A percentile compares a stretch with the other conserved stretches of the same genome.
These are phyloP conservation scores for Callinectes sapidus DNA, from an alignment of 2,888 invertebrate species.

Conservation along the genomic window DNA sequence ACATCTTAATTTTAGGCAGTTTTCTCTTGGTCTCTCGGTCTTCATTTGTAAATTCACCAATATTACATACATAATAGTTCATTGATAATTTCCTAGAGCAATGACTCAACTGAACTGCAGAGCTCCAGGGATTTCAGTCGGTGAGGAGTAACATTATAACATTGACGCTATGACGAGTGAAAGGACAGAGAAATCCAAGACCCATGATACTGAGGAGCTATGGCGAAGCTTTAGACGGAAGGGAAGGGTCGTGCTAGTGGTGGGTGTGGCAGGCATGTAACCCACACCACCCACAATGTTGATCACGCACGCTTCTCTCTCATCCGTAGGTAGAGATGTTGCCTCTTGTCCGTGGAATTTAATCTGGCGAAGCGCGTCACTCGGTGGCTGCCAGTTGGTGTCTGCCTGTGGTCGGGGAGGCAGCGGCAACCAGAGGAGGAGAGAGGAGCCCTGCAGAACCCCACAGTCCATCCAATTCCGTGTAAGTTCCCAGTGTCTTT, in stretches of 20 bases:
- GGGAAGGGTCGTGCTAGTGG: background rate
- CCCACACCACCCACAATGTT: background rate
- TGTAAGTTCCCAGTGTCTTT: background rate
- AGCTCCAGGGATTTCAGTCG: background rate
- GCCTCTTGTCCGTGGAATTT: background rate
- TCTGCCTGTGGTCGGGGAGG: background rate
- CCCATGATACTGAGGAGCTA: background rate
- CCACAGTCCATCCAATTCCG: background rate
- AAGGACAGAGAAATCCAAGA: background rate
- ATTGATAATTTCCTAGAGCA: background rate
- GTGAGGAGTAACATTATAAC: background rate
- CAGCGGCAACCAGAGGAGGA: background rate
- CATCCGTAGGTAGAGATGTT: background rate
- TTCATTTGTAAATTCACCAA: too few relatives aligned
- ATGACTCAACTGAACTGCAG: background rate
- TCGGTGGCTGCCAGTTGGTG: background rate
- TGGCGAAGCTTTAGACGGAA: background rate
- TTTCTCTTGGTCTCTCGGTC: too few relatives aligned
- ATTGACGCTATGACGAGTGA: background rate
- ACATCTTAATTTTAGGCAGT: too few relatives aligned
- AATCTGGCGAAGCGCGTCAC: background rate
- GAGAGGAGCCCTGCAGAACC: background rate
- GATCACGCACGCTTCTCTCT: background rate
- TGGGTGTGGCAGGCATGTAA: background rate
- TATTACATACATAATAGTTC: too few relatives aligned